Base-by-base conservation (phyloP, 2,797 vertebrate species). In the Schizothorax lantsangensis region DNA sequence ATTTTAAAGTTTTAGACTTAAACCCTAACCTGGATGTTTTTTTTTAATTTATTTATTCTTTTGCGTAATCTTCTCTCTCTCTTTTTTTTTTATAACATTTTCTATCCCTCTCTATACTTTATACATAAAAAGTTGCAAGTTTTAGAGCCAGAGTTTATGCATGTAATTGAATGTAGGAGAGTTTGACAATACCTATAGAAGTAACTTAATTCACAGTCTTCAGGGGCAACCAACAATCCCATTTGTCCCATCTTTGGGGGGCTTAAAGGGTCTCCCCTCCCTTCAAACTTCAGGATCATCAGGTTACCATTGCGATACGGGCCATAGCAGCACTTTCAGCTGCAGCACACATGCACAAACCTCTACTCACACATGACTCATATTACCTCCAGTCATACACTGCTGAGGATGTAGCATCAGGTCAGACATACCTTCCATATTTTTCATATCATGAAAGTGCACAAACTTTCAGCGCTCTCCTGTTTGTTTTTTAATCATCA, bases 251-350 rank as follows among this genome's bases (percentile, higher is more conserved):
- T 90, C 88, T 90, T 88, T 92, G 90, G 91, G 90, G 89, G 89
- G 82, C 84, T 77, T 84, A 69, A 81, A 57, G 74, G 62, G 64
- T 57, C 71, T 81, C 57, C 30, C 30, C 78, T 79, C 66, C 33
- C 47, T 81, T 85, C n/a, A 89, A 81, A 91, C 90, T 91, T 91
- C 30, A 68, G 88, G 91, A 89, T 93, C 91, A 92, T 95, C 93
- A 88, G 91, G 93, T 95, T 95, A 94, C 94, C 94, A 90, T 91
- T 88, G 90, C 64, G 87, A 83, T 68, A 59, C 43, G 17, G n/a
- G 36, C 79, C 30, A 68, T 15, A 57, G 40, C 64, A 89, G 87
- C 80, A 71, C 89, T 89, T 84, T 86, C 72, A 49, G 91, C 86
- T 92, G 90, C 85, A 89, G 36, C 62, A 80, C 66, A 84, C 81